Conservation (phyloP, 2,888 invertebrate species). For the Ischnura elegans region DNA sequence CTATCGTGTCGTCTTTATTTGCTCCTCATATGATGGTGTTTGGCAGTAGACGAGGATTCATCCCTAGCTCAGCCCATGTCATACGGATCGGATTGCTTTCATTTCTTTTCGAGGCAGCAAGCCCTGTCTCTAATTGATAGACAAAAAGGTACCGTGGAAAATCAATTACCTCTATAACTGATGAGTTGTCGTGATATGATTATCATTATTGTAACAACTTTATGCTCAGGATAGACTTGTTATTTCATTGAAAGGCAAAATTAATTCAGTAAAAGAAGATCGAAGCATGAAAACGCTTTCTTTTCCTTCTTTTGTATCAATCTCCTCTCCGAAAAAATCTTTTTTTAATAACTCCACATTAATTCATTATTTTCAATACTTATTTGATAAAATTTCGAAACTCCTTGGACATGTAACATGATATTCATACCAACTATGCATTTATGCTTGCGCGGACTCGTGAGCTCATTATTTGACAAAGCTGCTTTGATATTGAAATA, state of each 20-base stretch:
- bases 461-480: background rate
- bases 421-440: too few species aligned
- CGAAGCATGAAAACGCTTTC: too few species aligned
- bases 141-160: conserved; percentile 45
- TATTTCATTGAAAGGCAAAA: background rate
- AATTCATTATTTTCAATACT: too few species aligned
- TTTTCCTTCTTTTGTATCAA: too few species aligned
- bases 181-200: background rate
- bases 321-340: too few species aligned
- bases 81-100: conserved; percentile 51
- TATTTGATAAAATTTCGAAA: too few species aligned
- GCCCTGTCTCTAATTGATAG: conserved; percentile 27
- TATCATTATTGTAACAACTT: too few species aligned
- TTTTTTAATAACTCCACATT: too few species aligned
- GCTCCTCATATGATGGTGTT: conserved; percentile 40
- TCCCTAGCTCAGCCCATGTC: conserved; percentile 43
- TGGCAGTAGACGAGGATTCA: conserved; percentile 45
- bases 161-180: background rate
- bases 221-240: too few species aligned
- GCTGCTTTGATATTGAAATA: background rate
- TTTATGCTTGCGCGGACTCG: background rate
- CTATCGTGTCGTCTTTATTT: conserved; percentile 33
- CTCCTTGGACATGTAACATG: too few species aligned
- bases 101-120: conserved; percentile 48
- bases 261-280: too few species aligned